Conservation (phyloP, 2,113 vertebrate species). For the Albula glossodonta region DNA sequence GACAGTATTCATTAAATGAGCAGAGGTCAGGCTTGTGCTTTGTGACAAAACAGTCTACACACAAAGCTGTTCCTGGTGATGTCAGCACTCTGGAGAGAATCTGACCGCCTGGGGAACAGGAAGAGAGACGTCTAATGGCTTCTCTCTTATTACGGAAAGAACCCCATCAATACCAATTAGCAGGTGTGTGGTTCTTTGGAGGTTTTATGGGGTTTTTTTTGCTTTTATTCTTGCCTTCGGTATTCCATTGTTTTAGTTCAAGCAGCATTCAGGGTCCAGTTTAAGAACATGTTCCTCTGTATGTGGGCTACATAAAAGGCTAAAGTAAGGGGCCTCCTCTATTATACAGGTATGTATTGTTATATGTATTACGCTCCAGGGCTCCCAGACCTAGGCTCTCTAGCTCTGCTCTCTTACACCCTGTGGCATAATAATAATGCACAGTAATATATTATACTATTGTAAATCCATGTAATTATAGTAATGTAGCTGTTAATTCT, state of each 20-base stretch:
- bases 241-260: neutral
- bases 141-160: conserved; percentile 1
- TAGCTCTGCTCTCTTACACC: too few species aligned
- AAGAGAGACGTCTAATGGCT: neutral
- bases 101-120: neutral
- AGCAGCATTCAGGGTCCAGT: neutral
- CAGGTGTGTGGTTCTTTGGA: neutral
- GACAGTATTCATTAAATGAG: too few species aligned
- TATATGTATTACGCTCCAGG: too few species aligned
- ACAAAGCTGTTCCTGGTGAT: neutral
- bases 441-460: too few species aligned
- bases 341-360: too few species aligned
- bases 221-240: neutral
- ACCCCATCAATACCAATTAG: conserved; percentile 5
- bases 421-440: too few species aligned
- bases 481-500: too few species aligned
- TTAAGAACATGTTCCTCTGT: neutral
- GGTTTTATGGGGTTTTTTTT: neutral
- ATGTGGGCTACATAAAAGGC: neutral
- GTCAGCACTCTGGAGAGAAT: neutral
- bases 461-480: too few species aligned
- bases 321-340: neutral
- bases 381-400: too few species aligned
- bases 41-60: too few species aligned
- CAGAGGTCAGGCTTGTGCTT: too few species aligned